Evolutionary conservation across 2,113 vertebrate genomes (phyloP), one percentile per base, ranked within the genome.

Genomic region (Pampusana beccarii): DNA sequence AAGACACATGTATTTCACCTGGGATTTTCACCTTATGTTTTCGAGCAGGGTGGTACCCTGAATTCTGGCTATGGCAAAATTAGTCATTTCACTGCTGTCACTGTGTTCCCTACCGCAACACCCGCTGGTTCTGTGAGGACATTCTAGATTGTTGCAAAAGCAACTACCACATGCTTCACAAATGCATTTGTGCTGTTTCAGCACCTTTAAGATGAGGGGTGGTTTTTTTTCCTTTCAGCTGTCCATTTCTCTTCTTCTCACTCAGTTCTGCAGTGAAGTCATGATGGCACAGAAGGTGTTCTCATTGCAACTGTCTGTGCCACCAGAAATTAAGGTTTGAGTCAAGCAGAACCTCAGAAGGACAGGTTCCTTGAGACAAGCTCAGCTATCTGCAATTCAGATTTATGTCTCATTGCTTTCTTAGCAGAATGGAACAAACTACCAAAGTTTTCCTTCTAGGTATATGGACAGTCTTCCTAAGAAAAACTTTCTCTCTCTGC

Each of bases 381-480:
- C 54, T 90, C 34, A 80, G 16, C 40, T 85, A 6, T 13, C 34
- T 78, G 38, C 48, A 88, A 14, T 71, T 81, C 74, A 79, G 23
- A 20, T 85, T 85, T 80, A 38, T 1, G 1, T 66, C 40, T 57
- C 5, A 1, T 38, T 71, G 23, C 62, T 91, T 69, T 80, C 38
- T 40, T 74, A 80, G 33, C 13, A 67, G 75, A 88, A 48, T 19
- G 65, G 44, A 67, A 83, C 21, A 79, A 93, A 92, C 42, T 92
- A 70, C 54, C 85, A 90, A 90, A 96, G 79, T 69, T 92, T 96
- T 90, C 60, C 26, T 69, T 85, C 34, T 67, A 21, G 74, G n/a
- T 78, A 34, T 44, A 11, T 21, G 16, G 66, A 61, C 18, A 56
- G 10, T 38, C 60, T 93, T 86, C 46, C 64, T 53, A 29, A 67